These are phyloP conservation scores for Anarrhichthys ocellatus DNA, from an alignment of 2,113 vertebrate species.

Conservation along the genomic window DNA sequence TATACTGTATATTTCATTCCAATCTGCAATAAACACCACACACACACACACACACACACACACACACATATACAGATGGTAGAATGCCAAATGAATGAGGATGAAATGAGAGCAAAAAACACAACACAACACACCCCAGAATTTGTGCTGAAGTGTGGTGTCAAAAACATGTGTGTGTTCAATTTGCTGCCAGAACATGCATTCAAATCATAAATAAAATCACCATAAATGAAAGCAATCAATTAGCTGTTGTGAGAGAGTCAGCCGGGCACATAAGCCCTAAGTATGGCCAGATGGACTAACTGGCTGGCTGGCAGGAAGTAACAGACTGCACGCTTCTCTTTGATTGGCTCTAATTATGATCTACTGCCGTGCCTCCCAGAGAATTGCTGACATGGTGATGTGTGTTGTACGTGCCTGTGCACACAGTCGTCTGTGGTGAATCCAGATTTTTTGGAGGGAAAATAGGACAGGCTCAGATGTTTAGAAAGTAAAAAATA, in stretches of 20 bases:
- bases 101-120: not conserved
- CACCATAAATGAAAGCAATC: constrained; percentile 50
- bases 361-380: constrained; percentile 69
- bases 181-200: constrained; percentile 38
- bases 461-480: constrained; percentile 42
- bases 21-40: not conserved
- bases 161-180: constrained; percentile 11
- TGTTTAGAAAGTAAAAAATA: constrained; percentile 20
- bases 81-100: not conserved
- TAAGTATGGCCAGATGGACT: constrained; percentile 74
- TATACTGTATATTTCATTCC: not conserved
- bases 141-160: constrained; percentile 2
- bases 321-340: constrained; percentile 70
- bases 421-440: constrained; percentile 10
- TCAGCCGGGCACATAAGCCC: constrained; percentile 65
- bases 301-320: constrained; percentile 71
- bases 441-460: constrained; percentile 38
- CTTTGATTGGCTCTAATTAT: constrained; percentile 81
- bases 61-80: not conserved
- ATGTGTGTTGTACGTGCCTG: constrained; percentile 36
- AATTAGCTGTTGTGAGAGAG: constrained; percentile 57
- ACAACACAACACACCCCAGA: not conserved
- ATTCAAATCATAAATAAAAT: constrained; percentile 32
- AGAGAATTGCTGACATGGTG: constrained; percentile 71
- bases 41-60: not conserved